Evolutionary conservation across 2,113 vertebrate species (phyloP), one percentile per base, ranked within the genome.

Genomic region (Atrichornis clamosus): DNA sequence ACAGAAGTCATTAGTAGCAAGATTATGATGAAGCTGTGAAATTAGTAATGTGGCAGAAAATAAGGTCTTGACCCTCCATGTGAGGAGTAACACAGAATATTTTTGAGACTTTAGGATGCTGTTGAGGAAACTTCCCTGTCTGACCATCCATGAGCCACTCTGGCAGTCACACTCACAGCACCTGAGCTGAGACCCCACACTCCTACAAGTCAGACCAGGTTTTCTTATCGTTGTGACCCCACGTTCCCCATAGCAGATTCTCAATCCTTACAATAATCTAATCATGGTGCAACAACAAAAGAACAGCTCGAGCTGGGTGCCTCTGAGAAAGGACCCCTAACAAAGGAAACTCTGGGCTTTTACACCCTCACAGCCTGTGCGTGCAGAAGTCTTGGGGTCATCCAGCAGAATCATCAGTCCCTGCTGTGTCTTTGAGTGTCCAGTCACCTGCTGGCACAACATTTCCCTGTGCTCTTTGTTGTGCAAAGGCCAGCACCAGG

Each of bases 391-490:
- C 39, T 39, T 16, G 7, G 59, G 20, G 16, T 32, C 6, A 0
- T 18, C 33, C 53, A 75, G 46, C 69, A 60, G 33, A 44, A 28
- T 22, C 60, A 82, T 30, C 28, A 24, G 46, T 11, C 20, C 23
- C 46, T 52, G 19, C 28, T n/a, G 3, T 10, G 69, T 46, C 22
- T 35, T 15, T 82, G 33, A 46, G 23, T 17, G 27, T 15, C 28
- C 33, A 28, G 33, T n/a, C 46, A 53, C 24, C 47, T 60, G 24
- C 30, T 46, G 28, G 39, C 7, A 37, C 24, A 41, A 22, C 33
- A 60, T 14, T 28, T n/a, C 39, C 53, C 53, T 0, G 0, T 33
- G 46, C 19, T 17, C 35, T 56, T 42, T 2, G 0, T 2, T 17
- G 9, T 14, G 60, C 46, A 53, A 68, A 82, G 39, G 30, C 47